phyloP scores from a whole-genome alignment of 2,797 vertebrate species.

The Malacoraja senta region DNA sequence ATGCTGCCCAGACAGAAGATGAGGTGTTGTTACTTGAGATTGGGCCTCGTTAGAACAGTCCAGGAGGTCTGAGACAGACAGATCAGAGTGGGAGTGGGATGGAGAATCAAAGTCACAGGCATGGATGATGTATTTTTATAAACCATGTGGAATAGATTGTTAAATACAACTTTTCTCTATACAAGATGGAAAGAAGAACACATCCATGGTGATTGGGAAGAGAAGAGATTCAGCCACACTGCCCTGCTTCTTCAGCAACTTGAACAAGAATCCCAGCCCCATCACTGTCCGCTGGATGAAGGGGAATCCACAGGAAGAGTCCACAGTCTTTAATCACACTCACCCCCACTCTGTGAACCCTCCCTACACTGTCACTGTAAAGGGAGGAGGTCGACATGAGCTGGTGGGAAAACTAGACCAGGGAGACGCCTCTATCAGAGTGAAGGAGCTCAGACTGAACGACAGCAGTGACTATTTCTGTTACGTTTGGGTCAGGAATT shows the following conservation, averaged over 20 bases:
- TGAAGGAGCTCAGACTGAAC: background rate
- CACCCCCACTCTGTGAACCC: background rate
- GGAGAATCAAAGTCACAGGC: too few relatives aligned
- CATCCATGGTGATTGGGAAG: background rate
- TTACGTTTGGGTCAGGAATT: background rate
- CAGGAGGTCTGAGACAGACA: too few relatives aligned
- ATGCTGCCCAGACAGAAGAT: too few relatives aligned
- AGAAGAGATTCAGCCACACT: background rate
- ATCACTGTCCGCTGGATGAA: constrained; percentile 25
- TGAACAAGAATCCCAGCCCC: too few relatives aligned
- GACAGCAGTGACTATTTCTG: background rate
- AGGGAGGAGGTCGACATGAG: background rate
- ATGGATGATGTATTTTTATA: too few relatives aligned
- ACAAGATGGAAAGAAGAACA: background rate
- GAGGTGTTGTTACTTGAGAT: too few relatives aligned
- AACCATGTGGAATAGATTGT: too few relatives aligned
- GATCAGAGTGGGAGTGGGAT: too few relatives aligned
- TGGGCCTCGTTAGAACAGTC: too few relatives aligned
- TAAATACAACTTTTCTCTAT: background rate
- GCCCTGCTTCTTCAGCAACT: background rate
- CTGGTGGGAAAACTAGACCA: background rate
- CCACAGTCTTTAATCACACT: background rate
- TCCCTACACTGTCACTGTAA: background rate
- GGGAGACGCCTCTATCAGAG: background rate
- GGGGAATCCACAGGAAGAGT: background rate